Evolutionary conservation across 2,113 vertebrate species (phyloP).

Genomic region (Sphaerodactylus townsendi): DNA sequence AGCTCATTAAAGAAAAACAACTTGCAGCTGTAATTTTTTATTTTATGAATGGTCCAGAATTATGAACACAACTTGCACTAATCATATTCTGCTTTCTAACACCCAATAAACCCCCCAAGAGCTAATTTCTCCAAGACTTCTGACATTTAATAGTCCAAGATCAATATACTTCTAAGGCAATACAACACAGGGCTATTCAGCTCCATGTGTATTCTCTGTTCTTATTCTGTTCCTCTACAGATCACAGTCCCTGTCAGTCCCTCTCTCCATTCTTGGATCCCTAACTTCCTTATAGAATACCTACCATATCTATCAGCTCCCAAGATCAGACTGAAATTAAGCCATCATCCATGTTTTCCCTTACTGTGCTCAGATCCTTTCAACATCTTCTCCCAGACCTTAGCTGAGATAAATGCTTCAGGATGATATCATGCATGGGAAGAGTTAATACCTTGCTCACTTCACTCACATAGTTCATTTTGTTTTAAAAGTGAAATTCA

Average conservation of each 20-base stretch:
- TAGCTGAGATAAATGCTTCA: too few relatives aligned
- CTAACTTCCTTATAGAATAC: background rate
- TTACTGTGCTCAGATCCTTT: too few relatives aligned
- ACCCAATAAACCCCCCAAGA: background rate
- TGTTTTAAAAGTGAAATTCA: too few relatives aligned
- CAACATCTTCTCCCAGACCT: too few relatives aligned
- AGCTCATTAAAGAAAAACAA: conserved; percentile 24
- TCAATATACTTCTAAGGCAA: conserved; percentile 14
- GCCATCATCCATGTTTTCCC: background rate
- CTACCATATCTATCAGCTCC: background rate
- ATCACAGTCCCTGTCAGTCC: background rate
- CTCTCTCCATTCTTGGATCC: background rate
- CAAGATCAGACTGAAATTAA: background rate
- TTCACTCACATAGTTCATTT: too few relatives aligned
- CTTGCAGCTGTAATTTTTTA: background rate
- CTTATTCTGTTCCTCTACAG: background rate
- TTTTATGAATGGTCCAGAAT: conserved; percentile 30
- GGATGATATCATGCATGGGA: too few relatives aligned
- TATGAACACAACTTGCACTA: conserved; percentile 8
- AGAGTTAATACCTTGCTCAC: too few relatives aligned
- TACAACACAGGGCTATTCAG: background rate
- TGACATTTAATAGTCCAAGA: background rate
- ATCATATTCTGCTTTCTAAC: background rate
- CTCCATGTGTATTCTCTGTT: background rate
- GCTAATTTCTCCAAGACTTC: background rate